A percentile compares a stretch with the other conserved stretches of the same genome.
Conservation (phyloP, 2,888 invertebrate species). For the Tolmerus cingulatus region DNA sequence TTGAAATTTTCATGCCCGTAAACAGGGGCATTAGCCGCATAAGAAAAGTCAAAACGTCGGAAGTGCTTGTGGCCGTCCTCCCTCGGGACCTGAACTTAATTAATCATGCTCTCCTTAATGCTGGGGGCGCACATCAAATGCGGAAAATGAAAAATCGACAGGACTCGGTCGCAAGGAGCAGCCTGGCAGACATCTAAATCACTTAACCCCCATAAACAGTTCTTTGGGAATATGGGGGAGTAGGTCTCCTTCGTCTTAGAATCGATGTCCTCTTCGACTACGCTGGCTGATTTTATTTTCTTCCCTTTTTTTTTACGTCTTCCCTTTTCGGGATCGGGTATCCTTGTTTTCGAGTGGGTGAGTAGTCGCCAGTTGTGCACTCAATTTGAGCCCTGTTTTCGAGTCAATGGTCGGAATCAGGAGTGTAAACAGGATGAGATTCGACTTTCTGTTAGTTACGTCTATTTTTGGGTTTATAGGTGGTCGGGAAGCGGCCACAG, state of each 20-base stretch:
- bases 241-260: background rate
- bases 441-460: background rate
- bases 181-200: conserved; percentile 35
- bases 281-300: background rate
- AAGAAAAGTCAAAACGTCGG: background rate
- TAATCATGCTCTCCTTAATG: conserved; percentile 30
- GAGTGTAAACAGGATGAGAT: background rate
- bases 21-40: background rate
- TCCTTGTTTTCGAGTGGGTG: background rate
- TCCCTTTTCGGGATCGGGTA: background rate
- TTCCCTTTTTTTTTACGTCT: background rate
- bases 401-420: background rate
- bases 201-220: conserved; percentile 37
- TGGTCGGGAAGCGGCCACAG: background rate
- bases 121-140: background rate
- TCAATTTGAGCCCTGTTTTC: background rate
- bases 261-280: background rate
- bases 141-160: conserved; percentile 37
- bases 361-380: background rate
- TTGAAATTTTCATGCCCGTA: background rate
- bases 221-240: background rate
- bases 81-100: conserved; percentile 2
- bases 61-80: background rate
- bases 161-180: background rate
- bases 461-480: background rate